Evolutionary conservation across 2,888 invertebrate genomes (phyloP), one percentile per base, ranked within the genome.

Genomic region (Vesta saturnalis): DNA sequence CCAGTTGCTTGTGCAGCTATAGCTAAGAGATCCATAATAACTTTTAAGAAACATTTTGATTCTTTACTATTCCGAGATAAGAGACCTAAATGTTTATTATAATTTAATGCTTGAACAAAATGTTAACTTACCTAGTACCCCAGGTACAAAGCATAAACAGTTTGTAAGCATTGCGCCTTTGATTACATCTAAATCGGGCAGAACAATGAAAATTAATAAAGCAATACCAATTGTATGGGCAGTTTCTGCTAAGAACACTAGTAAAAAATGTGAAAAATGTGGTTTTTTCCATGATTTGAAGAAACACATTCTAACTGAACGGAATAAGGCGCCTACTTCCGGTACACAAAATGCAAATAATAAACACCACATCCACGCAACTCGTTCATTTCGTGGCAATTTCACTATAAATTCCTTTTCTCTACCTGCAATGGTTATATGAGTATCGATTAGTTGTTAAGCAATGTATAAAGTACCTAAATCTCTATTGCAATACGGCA

Each of bases 151-250:
- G 82, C 97, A 97, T 62, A 98, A 89, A 78, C 97, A 97, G 83
- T 97, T 97, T 21, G 97, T 97, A 73, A 99, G 86, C 95, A 97
- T 97, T 39, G 96, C 95, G 47, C 96, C 97, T 83, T 96, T 95
- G 63, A 97, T 92, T 3, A 96, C 95, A 83, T 99, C 97, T 75
- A 98, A 84, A 80, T 95, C 93, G 0, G 99, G 98, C 58, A 99
- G 87, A 55, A 98, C 91, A 71, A 92, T 90, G 83, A 96, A 95
- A 78, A 96, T 92, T 73, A 99, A 87, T 46, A 97, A 83, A 0
- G 93, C 94, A 73, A 96, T 85, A 23, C 99, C 99, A 66, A 95
- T 86, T 0, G 95, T 92, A 81, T 97, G 96, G 58, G 95, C 87
- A 1, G 95, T 93, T 85, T 99, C 98, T 81, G 95, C 92, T 55